These are phyloP conservation scores for Eumerus sabulonum DNA, from an alignment of 2,888 invertebrate genomes.

Conservation along the genomic window DNA sequence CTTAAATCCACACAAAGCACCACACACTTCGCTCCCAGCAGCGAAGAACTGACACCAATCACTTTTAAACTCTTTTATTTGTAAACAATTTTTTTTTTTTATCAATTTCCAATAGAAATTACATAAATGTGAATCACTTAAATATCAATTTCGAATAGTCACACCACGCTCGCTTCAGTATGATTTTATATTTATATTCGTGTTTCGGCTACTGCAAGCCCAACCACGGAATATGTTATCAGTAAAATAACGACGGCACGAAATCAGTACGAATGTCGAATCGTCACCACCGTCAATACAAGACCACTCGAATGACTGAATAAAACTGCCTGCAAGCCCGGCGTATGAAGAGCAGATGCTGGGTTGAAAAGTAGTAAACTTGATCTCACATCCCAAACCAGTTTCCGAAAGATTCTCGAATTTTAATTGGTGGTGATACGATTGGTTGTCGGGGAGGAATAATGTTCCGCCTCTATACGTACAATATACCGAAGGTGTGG, in stretches of 20 bases:
- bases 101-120: conserved; percentile 10
- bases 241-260: conserved; percentile 60
- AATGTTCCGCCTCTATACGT: conserved; percentile 45
- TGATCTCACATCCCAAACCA: conserved; percentile 45
- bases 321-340: conserved; percentile 47
- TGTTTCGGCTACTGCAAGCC: too few relatives aligned
- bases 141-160: conserved; percentile 45
- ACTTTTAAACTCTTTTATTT: conserved; percentile 16
- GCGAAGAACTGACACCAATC: conserved; percentile 21
- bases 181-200: too few relatives aligned
- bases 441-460: conserved; percentile 41
- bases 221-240: too few relatives aligned
- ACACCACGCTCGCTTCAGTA: conserved; percentile 27
- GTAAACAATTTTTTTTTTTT: conserved; percentile 6
- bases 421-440: conserved; percentile 48
- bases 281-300: conserved; percentile 63
- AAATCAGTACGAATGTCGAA: conserved; percentile 49
- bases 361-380: conserved; percentile 25
- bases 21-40: conserved; percentile 36
- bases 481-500: conserved; percentile 43
- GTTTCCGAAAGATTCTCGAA: conserved; percentile 27
- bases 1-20: conserved; percentile 48
- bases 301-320: conserved; percentile 64
- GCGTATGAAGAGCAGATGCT: conserved; percentile 59
- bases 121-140: not conserved